Base-by-base conservation (phyloP, 2,113 vertebrate genomes). In the Oncorhynchus nerka region DNA sequence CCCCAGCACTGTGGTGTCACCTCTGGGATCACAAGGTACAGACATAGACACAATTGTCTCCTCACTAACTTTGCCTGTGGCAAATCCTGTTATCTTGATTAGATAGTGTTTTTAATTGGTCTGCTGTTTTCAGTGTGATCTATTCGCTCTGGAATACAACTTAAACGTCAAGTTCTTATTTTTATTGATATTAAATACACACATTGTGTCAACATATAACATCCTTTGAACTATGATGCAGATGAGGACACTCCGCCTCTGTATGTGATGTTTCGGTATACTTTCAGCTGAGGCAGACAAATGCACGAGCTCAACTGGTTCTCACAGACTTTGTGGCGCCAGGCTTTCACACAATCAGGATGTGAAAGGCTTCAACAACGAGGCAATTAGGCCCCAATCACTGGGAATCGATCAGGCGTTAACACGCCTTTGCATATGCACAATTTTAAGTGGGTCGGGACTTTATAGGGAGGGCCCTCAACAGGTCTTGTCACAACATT, bases 311-410 rank as follows among this genome's bases (percentile, higher is more conserved):
- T 83, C 73, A 79, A 77, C 66, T 51, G 75, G 75, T 89, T 91
- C 88, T 89, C 89, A 82, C 88, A 94, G 94, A 93, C 93, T 87
- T 82, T 34, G 73, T 20, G 93, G 93, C 93, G 93, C 94, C 94
- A 90, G 88, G 82, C 84, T 83, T 66, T 92, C 92, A 89, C 93
- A 92, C 91, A 89, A 84, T 92, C 89, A 91, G 92, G 91, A 93
- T 90, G 90, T 91, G 90, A 87, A 92, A 92, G 87, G 90, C 90
- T 90, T 92, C 90, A 92, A 85, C 92, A 93, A 93, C 85, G 91
- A 92, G 85, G 90, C 88, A 93, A 94, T 94, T 94, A 94, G 92
- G 51, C 76, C 82, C 86, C 88, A 91, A 94, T 94, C 92, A 92
- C 89, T 74, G 81, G 80, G 82, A 87, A 90, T 92, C 88, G 89